Evolutionary conservation across 2,113 vertebrate species (phyloP).

Genomic region (Ailuropoda melanoleuca): DNA sequence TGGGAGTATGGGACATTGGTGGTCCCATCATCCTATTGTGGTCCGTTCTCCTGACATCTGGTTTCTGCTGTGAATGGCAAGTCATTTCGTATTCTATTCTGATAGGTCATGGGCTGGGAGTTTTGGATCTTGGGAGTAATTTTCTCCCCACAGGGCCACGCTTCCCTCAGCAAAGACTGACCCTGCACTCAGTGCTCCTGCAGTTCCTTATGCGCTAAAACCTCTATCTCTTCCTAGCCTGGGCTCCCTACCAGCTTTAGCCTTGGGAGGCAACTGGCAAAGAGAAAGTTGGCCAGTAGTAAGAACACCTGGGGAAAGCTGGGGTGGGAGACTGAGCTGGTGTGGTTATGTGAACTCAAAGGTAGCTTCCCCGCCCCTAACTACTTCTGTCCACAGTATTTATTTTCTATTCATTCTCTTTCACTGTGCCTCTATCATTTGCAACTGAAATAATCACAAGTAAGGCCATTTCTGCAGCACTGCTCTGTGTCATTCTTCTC

Average conservation of each 20-base stretch:
- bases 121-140: background rate
- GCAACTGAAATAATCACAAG: background rate
- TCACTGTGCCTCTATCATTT: background rate
- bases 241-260: background rate
- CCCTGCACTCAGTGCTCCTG: background rate
- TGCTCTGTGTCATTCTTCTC: background rate
- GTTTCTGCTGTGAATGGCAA: background rate
- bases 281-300: background rate
- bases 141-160: background rate
- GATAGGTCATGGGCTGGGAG: background rate
- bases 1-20: too few species aligned
- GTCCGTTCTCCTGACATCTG: background rate
- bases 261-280: background rate
- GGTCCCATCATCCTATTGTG: too few species aligned
- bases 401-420: background rate
- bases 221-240: background rate
- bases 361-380: background rate
- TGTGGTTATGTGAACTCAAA: background rate
- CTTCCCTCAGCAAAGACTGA: background rate
- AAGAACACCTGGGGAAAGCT: background rate
- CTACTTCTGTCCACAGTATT: background rate
- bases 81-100: background rate
- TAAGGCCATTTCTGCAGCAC: background rate
- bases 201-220: background rate
- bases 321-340: background rate